phyloP scores from a whole-genome alignment of 2,113 vertebrate species.

The Bufo bufo region DNA sequence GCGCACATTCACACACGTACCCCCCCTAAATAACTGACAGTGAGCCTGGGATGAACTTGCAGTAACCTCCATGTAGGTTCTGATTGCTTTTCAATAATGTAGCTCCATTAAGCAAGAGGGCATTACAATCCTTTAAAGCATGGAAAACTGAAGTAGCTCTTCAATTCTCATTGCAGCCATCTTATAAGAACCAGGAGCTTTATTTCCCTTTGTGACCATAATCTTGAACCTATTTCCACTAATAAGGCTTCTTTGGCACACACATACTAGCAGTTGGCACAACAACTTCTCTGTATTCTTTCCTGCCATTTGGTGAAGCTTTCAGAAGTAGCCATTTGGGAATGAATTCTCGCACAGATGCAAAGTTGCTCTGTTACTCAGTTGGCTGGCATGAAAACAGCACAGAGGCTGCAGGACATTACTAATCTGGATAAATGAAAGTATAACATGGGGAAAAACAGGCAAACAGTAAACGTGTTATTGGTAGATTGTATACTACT shows the following conservation, averaged over 20 bases:
- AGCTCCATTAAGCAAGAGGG: constrained; percentile 25
- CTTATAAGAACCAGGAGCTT: background rate
- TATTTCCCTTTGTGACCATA: constrained; percentile 43
- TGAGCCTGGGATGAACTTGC: constrained; percentile 17
- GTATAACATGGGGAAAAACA: background rate
- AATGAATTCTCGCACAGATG: constrained; percentile 34
- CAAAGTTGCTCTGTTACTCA: constrained; percentile 20
- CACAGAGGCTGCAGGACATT: background rate
- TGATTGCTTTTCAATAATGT: constrained; percentile 38
- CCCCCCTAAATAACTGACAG: background rate
- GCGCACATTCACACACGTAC: background rate
- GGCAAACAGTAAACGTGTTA: background rate
- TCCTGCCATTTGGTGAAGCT: constrained; percentile 51
- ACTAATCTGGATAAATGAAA: constrained; percentile 4
- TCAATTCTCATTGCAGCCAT: constrained; percentile 21
- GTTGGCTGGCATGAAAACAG: constrained; percentile 13
- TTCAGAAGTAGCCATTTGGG: constrained; percentile 43
- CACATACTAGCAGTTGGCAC: constrained; percentile 41
- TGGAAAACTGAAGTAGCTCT: constrained; percentile 35
- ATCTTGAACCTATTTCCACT: constrained; percentile 36
- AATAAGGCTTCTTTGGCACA: constrained; percentile 48
- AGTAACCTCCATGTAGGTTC: constrained; percentile 11
- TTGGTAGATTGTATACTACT: background rate
- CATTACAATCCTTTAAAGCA: constrained; percentile 36
- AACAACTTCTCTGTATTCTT: constrained; percentile 18